Conservation (phyloP, 2,113 vertebrate species). For the Hoplias malabaricus region DNA sequence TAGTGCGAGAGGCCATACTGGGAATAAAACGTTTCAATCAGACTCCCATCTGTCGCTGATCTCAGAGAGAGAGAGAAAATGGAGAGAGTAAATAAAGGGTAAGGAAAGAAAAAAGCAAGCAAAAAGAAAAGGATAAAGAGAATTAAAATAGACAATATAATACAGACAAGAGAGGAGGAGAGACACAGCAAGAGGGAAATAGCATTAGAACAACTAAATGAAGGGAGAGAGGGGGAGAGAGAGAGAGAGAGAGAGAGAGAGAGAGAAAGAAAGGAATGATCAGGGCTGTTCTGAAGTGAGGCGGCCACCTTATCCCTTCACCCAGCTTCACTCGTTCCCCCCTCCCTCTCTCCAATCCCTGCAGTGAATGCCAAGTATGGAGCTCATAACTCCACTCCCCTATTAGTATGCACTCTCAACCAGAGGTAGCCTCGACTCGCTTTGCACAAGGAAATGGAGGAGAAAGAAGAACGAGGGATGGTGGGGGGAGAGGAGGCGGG, state of each 20-base stretch:
- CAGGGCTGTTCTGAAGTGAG: conserved; percentile 34
- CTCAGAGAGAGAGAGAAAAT: background rate
- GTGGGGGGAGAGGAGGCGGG: background rate
- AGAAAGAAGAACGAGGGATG: conserved; percentile 14
- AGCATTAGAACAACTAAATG: no score
- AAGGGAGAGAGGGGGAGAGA: background rate
- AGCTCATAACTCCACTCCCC: conserved; percentile 40
- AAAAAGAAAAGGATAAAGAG: background rate
- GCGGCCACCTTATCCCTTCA: conserved; percentile 55
- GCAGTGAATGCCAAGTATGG: conserved; percentile 59
- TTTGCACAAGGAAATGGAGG: background rate
- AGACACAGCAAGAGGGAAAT: background rate
- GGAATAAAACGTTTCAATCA: conserved; percentile 53
- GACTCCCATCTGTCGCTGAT: conserved; percentile 58
- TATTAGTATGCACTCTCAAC: conserved; percentile 52
- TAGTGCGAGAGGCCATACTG: conserved; percentile 58
- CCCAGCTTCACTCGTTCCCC: conserved; percentile 31
- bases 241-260: background rate
- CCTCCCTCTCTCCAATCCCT: conserved; percentile 20
- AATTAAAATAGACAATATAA: background rate
- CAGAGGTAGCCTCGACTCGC: conserved; percentile 28
- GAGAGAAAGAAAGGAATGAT: conserved; percentile 8
- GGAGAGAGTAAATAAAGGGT: background rate
- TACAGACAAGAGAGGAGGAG: background rate
- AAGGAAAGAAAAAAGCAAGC: conserved; percentile 6